These are phyloP conservation scores for Tauraco hartlaubi DNA, from an alignment of 2,797 vertebrate species.

Conservation along the genomic window DNA sequence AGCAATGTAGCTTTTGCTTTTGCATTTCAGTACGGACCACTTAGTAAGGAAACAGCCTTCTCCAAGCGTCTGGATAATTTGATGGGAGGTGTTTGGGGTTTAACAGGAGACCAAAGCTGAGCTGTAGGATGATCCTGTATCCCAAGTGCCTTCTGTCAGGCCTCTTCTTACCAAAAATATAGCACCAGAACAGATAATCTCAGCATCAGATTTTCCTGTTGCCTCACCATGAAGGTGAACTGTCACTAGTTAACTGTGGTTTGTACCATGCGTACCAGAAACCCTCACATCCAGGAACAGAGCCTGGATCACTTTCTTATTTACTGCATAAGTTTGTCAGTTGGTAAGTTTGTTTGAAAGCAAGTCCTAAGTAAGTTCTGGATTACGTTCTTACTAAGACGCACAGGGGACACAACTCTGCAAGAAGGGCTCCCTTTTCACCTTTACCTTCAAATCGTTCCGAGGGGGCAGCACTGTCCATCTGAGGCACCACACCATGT, in stretches of 20 bases:
- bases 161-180: not conserved
- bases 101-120: not conserved
- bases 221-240: not conserved
- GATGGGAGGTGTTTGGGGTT: not conserved
- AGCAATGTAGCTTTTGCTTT: not conserved
- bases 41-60: not conserved
- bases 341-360: not conserved
- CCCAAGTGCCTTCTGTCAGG: not conserved
- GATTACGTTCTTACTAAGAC: not conserved
- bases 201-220: not conserved
- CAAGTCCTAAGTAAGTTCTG: not conserved
- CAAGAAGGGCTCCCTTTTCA: not conserved
- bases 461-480: slow-evolving; percentile 92
- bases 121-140: not conserved
- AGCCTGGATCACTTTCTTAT: not conserved
- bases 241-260: not conserved
- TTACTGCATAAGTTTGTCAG: not conserved
- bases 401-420: not conserved
- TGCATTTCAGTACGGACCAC: not conserved
- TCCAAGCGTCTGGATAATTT: not conserved
- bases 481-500: slow-evolving; percentile 86
- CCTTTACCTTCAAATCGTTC: slow-evolving; percentile 93
- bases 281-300: not conserved
- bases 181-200: not conserved
- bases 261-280: not conserved